Base-by-base conservation (phyloP, 2,888 invertebrate species). In the Nephrotoma appendiculata region DNA sequence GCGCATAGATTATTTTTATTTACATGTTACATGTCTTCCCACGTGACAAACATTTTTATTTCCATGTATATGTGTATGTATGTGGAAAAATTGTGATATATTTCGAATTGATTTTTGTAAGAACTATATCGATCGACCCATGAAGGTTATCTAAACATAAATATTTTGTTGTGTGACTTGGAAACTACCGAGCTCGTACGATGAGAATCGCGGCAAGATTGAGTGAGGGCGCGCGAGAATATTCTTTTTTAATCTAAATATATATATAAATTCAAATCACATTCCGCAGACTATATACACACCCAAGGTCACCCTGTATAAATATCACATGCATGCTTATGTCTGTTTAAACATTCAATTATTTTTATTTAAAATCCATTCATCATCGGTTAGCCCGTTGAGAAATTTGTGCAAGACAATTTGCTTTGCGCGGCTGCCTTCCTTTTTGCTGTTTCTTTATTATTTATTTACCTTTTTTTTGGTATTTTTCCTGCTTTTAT, bases 381-480 rank as follows among this genome's bases (percentile, higher is more conserved):
- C 88, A 88, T 88, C 88, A 88, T 88, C 87, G 87, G 87, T 87
- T 88, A 88, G 87, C 87, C 87, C 87, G 87, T 87, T 88, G 87
- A 88, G 87, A 88, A 85, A 85, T 85, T 85, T 85, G 85, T 85
- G 85, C 85, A 85, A 85, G 85, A 85, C 85, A 85, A 85, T 85
- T 85, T 85, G 85, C 85, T 85, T 84, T 84, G 84, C 84, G 85
- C 85, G 85, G 85, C 85, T 85, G 85, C 85, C 44, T 85, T 85
- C 44, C 19, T 44, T 85, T 85, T 84, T 71, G 71, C 84, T 84
- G 84, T 84, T 84, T 84, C 42, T 86, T 85, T 87, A 71, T 31
- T 71, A 71, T 71, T 71, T 71, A 71, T 71, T 71, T 71, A 71
- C 71, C 9, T 71, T 71, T 19, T 71, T 71, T 7, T 71, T 71